Base-by-base conservation (phyloP, 2,888 invertebrate species). In the Phyllotreta cruciferae region DNA sequence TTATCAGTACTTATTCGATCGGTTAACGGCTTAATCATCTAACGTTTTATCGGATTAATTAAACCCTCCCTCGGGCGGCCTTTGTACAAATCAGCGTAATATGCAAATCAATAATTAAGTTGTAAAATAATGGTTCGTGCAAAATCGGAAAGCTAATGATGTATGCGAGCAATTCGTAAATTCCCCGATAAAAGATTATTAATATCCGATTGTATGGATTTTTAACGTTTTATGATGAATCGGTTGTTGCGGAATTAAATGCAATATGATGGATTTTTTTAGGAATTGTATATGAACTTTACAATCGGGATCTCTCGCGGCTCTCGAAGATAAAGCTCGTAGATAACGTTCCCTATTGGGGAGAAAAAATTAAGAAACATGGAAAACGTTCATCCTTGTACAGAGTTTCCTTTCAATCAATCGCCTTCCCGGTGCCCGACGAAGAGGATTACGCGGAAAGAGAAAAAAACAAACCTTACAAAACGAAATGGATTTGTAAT, bases 41-140 rank as follows among this genome's bases (percentile, higher is more conserved):
- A 57, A 39, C 10, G 39, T 57, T 47, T 57, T 49, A 49, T 57
- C 57, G 35, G 38, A 24, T 24, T 57, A 57, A 57, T 38, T 49
- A 34, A 47, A 49, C 10, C 57, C 39, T 41, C 57, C 57, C 49
- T 38, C 34, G 11, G 49, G 57, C 41, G 34, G 34, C 47, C 35
- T 39, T 57, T 57, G 37, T 24, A 35, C 34, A 47, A 47, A 47
- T 47, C 47, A 44, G 44, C 44, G 44, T 7, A 44, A 44, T 44
- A 44, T 44, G 10, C 44, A 24, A 24, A 24, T 24, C 24, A 24
- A 24, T 24, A 24, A 24, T 24, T 24, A 24, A 24, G 24, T 24
- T 24, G 24, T 24, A 24, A 24, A 24, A 24, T 24, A 24, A 24
- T 24, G 24, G 24, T 24, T 24, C 24, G 24, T 24, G 24, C 24